Base-by-base conservation (phyloP, 2,888 invertebrate genomes). In the Napeogenes sylphis region DNA sequence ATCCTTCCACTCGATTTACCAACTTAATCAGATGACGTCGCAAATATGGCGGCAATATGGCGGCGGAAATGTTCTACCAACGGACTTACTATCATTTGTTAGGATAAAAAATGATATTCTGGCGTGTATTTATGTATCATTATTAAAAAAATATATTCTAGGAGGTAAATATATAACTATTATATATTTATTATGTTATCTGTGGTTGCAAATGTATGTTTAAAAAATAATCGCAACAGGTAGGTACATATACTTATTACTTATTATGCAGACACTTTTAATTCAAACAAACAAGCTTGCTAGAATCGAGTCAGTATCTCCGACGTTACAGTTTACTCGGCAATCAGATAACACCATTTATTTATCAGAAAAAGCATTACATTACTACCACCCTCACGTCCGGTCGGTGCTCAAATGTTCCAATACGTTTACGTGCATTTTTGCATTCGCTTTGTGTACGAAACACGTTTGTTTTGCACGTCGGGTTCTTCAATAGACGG, bases 1-100 rank as follows among this genome's bases (percentile, higher is more conserved):
- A 76, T 75, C 76, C 76, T 82, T 82, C 77, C 77, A 75, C 81
- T 81, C 80, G 82, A 81, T 83, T 81, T 78, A 77, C 77, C 79
- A 81, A 82, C 81, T 80, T 80, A 79, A 82, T 82, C 80, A 78
- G 81, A 80, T 83, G 83, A 83, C 81, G 73, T 59, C 64, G 79
- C 80, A 70, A 69, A 75, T 63, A 64, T 65, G 65, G 59, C 64
- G 64, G 63, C 70, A 67, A 64, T 65, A 69, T 67, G 70, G 68
- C 66, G 62, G 61, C 61, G 63, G 30, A 54, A 59, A n/a, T 46
- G 59, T 56, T 59, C 53, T 30, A 51, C 45, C 59, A 59, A 59
- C 12, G 56, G 30, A 54, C 51, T 57, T 51, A 61, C 61, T 61
- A 57, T 64, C 66, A 68, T 66, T 66, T 66, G 61, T 66, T 64